Percentiles rank a stretch among this genome's conserved stretches.
Conservation (phyloP, 2,113 vertebrate genomes). For the Alosa alosa region DNA sequence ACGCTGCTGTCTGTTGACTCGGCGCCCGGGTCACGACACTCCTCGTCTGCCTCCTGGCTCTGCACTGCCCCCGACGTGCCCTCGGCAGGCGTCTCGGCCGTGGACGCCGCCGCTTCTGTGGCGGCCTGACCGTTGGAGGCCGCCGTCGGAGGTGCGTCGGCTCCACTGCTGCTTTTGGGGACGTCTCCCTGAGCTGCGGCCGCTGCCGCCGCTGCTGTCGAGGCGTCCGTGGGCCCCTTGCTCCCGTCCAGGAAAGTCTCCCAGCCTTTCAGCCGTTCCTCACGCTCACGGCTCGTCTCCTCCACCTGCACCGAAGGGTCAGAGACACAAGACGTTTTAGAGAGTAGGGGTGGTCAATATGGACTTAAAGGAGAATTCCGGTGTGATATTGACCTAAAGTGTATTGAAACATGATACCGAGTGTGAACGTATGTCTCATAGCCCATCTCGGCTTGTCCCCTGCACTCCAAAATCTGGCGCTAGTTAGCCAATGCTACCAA, state of each 20-base stretch:
- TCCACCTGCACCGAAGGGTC: constrained; percentile 76
- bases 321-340: background rate
- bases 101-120: background rate
- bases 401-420: too few species aligned
- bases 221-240: background rate
- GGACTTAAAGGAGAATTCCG: too few species aligned
- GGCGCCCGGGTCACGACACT: constrained; percentile 60
- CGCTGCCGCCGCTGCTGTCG: background rate
- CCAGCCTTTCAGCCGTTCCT: constrained; percentile 92
- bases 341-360: too few species aligned
- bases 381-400: too few species aligned
- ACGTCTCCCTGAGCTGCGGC: constrained; percentile 15
- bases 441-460: too few species aligned
- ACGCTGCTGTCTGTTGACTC: constrained; percentile 88
- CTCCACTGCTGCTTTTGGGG: constrained; percentile 48
- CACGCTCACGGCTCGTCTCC: constrained; percentile 90
- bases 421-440: too few species aligned
- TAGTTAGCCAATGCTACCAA: too few species aligned
- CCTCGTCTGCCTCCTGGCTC: constrained; percentile 24
- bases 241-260: constrained; percentile 75
- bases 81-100: background rate
- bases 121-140: constrained; percentile 30
- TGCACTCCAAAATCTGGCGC: too few species aligned
- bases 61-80: background rate
- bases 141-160: constrained; percentile 35